Percentiles rank a stretch among this genome's conserved stretches.
These are phyloP conservation scores for Catharus fuscescens DNA, from an alignment of 2,113 vertebrate genomes.

Conservation along the genomic window DNA sequence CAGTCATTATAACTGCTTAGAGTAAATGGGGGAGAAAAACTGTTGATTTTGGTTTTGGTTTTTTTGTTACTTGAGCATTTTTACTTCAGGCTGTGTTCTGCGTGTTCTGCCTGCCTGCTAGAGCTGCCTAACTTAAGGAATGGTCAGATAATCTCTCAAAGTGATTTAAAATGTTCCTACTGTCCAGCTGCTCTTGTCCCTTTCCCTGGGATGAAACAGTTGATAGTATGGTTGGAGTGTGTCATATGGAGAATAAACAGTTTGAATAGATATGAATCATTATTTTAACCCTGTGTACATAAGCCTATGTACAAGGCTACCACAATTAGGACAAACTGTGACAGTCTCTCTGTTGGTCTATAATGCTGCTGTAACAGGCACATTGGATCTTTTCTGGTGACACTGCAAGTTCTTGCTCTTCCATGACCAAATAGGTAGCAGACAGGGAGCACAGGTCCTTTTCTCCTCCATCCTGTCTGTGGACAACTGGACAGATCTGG, in stretches of 20 bases:
- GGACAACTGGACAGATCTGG: background rate
- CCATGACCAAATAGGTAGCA: background rate
- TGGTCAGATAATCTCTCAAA: background rate
- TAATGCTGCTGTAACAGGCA: background rate
- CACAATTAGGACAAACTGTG: background rate
- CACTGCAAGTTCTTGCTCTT: background rate
- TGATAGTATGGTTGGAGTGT: background rate
- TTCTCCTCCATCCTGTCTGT: background rate
- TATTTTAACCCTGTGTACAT: background rate
- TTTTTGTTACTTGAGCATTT: background rate
- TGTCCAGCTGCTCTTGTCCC: background rate
- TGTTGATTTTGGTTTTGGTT: background rate
- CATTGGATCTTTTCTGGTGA: background rate
- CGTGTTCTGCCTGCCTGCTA: background rate
- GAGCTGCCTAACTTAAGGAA: background rate
- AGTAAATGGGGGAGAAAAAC: background rate
- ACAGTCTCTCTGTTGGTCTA: background rate
- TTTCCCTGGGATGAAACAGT: background rate
- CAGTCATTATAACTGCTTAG: background rate
- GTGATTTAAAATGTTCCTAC: background rate
- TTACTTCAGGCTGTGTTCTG: background rate
- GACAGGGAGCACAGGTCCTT: fast-evolving
- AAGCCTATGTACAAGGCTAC: background rate
- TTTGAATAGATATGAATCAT: background rate
- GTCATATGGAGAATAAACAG: background rate